These are phyloP conservation scores for Drosophila kanapiae DNA, from an alignment of 1,140 invertebrate species.

Conservation along the genomic window DNA sequence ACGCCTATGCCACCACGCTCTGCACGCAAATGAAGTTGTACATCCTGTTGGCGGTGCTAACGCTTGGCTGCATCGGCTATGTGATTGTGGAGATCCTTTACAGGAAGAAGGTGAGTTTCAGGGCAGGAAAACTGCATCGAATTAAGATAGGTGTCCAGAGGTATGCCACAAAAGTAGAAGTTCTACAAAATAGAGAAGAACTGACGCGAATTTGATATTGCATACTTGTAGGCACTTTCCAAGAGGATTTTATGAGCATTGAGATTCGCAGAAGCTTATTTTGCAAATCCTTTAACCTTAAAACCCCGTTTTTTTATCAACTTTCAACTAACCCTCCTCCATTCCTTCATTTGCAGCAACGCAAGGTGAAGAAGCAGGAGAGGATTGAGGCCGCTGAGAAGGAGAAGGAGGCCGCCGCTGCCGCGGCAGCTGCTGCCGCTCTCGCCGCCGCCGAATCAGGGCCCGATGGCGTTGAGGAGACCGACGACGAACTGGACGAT, in stretches of 20 bases:
- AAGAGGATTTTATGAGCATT: background rate
- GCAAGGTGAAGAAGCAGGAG: conserved; percentile 89
- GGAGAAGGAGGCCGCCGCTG: conserved; percentile 79
- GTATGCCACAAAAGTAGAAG: background rate
- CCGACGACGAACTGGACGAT: conserved; percentile 93
- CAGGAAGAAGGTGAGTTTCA: conserved; percentile 88
- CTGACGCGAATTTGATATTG: background rate
- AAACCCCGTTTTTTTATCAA: too few species aligned
- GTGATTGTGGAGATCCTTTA: conserved; percentile 93
- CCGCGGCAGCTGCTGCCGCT: conserved; percentile 79
- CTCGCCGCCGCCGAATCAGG: conserved; percentile 86
- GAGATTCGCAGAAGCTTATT: background rate
- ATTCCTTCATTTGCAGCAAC: conserved; percentile 72
- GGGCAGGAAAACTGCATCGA: background rate
- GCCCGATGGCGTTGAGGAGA: conserved; percentile 88
- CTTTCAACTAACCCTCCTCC: background rate
- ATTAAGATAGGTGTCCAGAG: background rate
- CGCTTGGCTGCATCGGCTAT: conserved; percentile 93
- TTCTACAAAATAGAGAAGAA: too few species aligned
- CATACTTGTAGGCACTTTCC: background rate
- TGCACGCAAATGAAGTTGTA: conserved; percentile 96
- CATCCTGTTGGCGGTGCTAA: conserved; percentile 92
- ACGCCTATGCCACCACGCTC: conserved; percentile 94
- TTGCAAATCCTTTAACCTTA: background rate
- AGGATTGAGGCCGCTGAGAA: conserved; percentile 86